Percentiles rank a stretch among this genome's conserved stretches.
These are phyloP conservation scores for Acanthurus lineatus DNA, from an alignment of 2,797 vertebrate genomes.

Conservation along the genomic window DNA sequence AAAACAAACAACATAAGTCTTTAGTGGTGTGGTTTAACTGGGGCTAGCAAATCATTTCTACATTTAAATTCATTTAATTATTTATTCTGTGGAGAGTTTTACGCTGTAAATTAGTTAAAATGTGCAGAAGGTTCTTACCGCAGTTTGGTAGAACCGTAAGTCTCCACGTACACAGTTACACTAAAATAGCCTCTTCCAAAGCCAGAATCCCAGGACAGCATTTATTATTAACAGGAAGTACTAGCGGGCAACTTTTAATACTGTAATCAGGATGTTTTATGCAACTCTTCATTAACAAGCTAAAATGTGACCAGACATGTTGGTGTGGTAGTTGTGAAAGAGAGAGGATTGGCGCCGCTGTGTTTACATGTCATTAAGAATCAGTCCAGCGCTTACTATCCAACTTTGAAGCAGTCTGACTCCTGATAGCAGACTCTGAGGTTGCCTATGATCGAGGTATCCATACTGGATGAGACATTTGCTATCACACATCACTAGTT, in stretches of 20 bases:
- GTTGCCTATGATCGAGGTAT: background rate
- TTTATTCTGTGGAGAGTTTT: slow-evolving; percentile 7
- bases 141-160: background rate
- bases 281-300: slow-evolving; percentile 15
- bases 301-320: slow-evolving; percentile 10
- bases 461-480: background rate
- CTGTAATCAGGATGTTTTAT: slow-evolving; percentile 36
- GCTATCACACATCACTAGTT: too few species aligned
- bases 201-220: background rate
- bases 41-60: slow-evolving; percentile 11
- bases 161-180: slow-evolving; percentile 3
- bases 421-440: background rate
- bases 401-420: slow-evolving; percentile 12
- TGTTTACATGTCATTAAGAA: slow-evolving; percentile 25
- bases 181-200: background rate
- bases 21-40: slow-evolving; percentile 11
- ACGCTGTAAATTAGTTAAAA: background rate
- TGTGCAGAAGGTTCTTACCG: background rate
- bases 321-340: slow-evolving; percentile 14
- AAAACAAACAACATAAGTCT: slow-evolving; percentile 1
- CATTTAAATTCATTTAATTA: background rate
- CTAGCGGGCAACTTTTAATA: slow-evolving; percentile 16
- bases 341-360: slow-evolving; percentile 17
- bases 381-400: slow-evolving; percentile 28
- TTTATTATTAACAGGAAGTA: slow-evolving; percentile 21